Evolutionary conservation across 2,888 invertebrate species (phyloP).

Genomic region (Phasia obesa): DNA sequence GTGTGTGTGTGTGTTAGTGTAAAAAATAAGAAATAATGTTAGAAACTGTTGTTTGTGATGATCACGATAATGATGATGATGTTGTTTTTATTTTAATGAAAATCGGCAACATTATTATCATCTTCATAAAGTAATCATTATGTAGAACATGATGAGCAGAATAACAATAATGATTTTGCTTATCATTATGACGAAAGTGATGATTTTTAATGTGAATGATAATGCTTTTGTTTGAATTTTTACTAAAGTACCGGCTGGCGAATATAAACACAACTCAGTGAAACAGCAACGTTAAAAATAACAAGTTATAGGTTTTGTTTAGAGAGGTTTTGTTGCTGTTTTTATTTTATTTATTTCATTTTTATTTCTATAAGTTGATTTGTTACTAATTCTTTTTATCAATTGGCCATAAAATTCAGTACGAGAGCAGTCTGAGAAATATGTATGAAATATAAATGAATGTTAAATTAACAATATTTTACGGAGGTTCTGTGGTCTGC

Average conservation of each 20-base stretch:
- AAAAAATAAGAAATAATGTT: conserved; percentile 35
- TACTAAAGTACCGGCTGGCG: conserved; percentile 57
- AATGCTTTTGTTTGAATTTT: conserved; percentile 19
- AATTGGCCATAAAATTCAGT: neutral
- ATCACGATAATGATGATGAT: conserved; percentile 15
- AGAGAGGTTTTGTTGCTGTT: neutral
- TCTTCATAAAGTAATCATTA: conserved; percentile 12
- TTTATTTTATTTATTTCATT: neutral
- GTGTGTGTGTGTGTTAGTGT: neutral
- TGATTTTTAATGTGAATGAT: conserved; percentile 10
- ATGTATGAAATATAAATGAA: no score
- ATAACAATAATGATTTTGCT: conserved; percentile 8
- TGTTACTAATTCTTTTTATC: neutral
- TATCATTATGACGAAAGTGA: conserved; percentile 16
- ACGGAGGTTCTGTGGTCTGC: no score
- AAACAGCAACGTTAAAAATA: conserved; percentile 1
- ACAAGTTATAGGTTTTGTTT: conserved; percentile 13
- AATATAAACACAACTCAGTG: neutral
- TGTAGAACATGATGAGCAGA: conserved; percentile 1
- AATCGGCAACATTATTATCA: neutral
- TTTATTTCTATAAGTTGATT: no score
- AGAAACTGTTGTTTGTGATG: conserved; percentile 1
- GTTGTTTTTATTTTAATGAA: neutral
- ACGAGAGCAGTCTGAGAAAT: no score
- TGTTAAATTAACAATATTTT: no score